These are phyloP conservation scores for Karalla daura DNA, from an alignment of 2,797 vertebrate genomes.

Conservation along the genomic window DNA sequence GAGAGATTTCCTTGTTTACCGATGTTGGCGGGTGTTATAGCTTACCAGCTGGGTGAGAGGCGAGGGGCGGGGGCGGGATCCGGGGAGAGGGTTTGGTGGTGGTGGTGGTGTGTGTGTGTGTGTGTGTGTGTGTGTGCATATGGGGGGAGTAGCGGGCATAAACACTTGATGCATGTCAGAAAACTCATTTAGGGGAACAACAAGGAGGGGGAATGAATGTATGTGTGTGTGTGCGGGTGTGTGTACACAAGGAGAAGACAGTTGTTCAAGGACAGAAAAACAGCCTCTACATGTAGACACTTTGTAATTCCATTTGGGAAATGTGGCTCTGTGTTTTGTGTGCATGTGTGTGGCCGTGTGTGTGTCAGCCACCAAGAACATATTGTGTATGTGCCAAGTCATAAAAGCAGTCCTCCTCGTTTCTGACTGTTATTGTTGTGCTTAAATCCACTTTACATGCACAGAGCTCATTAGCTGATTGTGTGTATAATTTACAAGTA, in stretches of 20 bases:
- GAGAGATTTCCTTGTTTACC: conserved; percentile 96
- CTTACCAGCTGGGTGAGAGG: conserved; percentile 61
- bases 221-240: conserved; percentile 29
- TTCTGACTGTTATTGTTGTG: conserved; percentile 66
- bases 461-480: conserved; percentile 76
- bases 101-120: conserved; percentile 31
- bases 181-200: conserved; percentile 82
- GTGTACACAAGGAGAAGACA: conserved; percentile 57
- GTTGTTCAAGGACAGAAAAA: conserved; percentile 78
- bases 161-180: conserved; percentile 85
- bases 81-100: conserved; percentile 1
- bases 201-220: conserved; percentile 51
- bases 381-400: conserved; percentile 50
- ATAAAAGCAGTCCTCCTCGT: conserved; percentile 61
- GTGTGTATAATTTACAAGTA: conserved; percentile 70
- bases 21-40: conserved; percentile 87
- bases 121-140: no score
- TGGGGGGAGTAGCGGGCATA: conserved; percentile 68
- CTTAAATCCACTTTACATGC: conserved; percentile 76
- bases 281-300: conserved; percentile 63
- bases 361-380: conserved; percentile 8
- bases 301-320: conserved; percentile 76
- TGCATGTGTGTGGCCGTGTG: conserved; percentile 9
- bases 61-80: conserved; percentile 16
- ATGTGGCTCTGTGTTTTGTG: conserved; percentile 43